Percentiles rank a stretch among this genome's conserved stretches.
Conservation (phyloP, 2,797 vertebrate genomes). For the Buceros bicornis region DNA sequence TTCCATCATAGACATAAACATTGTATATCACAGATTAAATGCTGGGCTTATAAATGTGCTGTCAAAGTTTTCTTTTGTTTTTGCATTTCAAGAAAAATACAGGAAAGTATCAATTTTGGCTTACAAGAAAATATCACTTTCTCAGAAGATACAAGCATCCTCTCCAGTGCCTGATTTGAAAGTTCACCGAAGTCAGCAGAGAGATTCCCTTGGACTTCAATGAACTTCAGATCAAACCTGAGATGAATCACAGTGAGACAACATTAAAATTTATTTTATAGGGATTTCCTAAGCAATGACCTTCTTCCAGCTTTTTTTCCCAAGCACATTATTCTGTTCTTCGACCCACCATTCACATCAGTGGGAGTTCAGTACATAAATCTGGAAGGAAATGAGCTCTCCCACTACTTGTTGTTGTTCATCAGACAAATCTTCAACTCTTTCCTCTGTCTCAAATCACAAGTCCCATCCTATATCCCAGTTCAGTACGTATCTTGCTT, state of each 20-base stretch:
- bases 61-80: background rate
- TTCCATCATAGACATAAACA: background rate
- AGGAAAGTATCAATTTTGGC: background rate
- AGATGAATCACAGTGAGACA: background rate
- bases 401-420: background rate
- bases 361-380: background rate
- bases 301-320: background rate
- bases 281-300: background rate
- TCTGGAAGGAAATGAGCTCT: background rate
- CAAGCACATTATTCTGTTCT: background rate
- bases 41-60: background rate
- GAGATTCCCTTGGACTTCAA: background rate
- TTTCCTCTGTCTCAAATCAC: background rate
- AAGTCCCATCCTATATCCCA: background rate
- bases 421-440: background rate
- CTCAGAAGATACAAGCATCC: background rate
- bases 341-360: background rate
- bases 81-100: background rate
- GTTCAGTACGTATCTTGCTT: background rate
- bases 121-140: background rate
- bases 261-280: slow-evolving; percentile 2
- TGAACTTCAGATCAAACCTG: background rate
- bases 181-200: background rate
- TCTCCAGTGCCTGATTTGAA: background rate
- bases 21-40: background rate